These are phyloP conservation scores for Smittia aterrima DNA, from an alignment of 2,888 invertebrate species.

Conservation along the genomic window DNA sequence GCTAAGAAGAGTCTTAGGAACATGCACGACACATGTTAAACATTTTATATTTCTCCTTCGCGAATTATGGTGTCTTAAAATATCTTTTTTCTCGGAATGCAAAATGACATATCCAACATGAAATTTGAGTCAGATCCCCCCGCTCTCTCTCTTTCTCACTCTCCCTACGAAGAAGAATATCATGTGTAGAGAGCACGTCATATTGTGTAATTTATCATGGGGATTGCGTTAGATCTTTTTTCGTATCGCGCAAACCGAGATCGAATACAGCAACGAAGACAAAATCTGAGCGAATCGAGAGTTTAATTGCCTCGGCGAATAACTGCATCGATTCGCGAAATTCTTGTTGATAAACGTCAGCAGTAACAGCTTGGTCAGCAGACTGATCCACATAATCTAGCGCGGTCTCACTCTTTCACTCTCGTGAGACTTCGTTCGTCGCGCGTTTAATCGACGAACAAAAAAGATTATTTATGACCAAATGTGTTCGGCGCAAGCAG, in stretches of 20 bases:
- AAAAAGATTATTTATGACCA: not conserved
- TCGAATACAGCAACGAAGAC: not conserved
- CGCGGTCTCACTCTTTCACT: not conserved
- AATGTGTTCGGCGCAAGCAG: not conserved
- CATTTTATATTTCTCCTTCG: conserved; percentile 12
- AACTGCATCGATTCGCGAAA: not conserved
- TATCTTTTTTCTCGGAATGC: conserved; percentile 29
- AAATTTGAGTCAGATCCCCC: not conserved
- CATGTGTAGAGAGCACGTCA: conserved; percentile 24
- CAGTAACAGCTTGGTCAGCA: not conserved
- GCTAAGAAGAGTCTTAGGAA: not conserved
- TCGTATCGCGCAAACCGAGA: not conserved
- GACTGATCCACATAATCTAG: not conserved
- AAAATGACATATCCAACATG: conserved; percentile 15
- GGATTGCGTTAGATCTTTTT: conserved; percentile 41
- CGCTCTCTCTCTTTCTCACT: not conserved
- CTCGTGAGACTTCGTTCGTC: not conserved
- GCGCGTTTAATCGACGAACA: conserved; percentile 11
- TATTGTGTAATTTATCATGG: conserved; percentile 41
- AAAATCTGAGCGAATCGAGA: not conserved
- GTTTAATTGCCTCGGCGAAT: not conserved
- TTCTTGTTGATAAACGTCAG: not conserved
- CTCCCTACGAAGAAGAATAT: not conserved
- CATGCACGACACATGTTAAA: conserved; percentile 14
- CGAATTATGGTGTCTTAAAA: conserved; percentile 34